These are phyloP conservation scores for Characodon lateralis DNA, from an alignment of 2,797 vertebrate species.

Conservation along the genomic window DNA sequence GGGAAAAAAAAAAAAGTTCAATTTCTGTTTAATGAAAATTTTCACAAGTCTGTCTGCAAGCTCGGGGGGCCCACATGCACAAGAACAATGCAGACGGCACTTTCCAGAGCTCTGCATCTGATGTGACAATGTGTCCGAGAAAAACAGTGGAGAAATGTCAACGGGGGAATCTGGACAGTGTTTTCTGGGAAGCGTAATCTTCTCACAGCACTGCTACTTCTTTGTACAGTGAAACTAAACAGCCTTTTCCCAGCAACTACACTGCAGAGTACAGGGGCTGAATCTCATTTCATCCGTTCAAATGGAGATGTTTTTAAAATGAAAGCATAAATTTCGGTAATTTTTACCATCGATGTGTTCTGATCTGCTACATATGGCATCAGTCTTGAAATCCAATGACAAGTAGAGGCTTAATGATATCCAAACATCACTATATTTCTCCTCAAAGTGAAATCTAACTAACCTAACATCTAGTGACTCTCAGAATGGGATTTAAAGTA, in stretches of 20 bases:
- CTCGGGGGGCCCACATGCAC: constrained; percentile 35
- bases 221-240: constrained; percentile 4
- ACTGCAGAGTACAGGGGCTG: neutral
- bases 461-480: neutral
- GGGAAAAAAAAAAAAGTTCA: constrained; percentile 37
- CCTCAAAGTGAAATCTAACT: too few relatives aligned
- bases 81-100: constrained; percentile 39
- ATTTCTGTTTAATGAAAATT: constrained; percentile 62
- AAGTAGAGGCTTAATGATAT: neutral
- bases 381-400: neutral
- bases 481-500: neutral
- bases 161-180: constrained; percentile 35
- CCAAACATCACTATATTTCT: too few relatives aligned
- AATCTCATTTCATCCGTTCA: neutral
- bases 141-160: constrained; percentile 47
- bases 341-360: neutral
- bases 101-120: constrained; percentile 38
- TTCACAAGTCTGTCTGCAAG: constrained; percentile 41
- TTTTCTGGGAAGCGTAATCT: constrained; percentile 41
- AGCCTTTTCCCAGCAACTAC: neutral
- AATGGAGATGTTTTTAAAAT: neutral
- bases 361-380: neutral
- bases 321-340: neutral
- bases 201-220: constrained; percentile 12
- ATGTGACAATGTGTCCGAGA: constrained; percentile 40